Conservation (phyloP, 2,888 invertebrate genomes). For the Pimpla rufipes region DNA sequence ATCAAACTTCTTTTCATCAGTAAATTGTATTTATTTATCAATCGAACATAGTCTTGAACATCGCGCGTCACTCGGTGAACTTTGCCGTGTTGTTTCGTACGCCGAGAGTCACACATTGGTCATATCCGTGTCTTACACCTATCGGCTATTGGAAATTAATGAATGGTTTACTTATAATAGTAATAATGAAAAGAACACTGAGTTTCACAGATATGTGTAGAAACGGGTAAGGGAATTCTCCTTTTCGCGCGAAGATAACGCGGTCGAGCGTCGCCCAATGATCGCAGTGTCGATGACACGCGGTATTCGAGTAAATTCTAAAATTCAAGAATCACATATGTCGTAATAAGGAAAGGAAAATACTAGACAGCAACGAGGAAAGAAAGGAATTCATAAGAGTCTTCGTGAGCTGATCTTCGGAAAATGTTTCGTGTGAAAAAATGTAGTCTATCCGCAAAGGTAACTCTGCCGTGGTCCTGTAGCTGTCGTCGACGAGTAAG, state of each 20-base stretch:
- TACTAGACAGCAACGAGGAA: conserved; percentile 13
- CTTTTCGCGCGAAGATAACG: not conserved
- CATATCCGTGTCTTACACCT: not conserved
- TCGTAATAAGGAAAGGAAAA: not conserved
- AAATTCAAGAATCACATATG: not conserved
- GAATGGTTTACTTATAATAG: not conserved
- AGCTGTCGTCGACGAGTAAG: not conserved
- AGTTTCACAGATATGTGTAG: conserved; percentile 15
- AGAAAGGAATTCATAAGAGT: not conserved
- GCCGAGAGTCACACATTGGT: conserved; percentile 30
- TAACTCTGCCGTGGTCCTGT: not conserved
- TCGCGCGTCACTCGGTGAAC: conserved; percentile 35
- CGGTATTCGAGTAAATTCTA: not conserved
- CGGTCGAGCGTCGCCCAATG: not conserved
- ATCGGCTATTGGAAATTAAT: not conserved
- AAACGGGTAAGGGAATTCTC: conserved; percentile 3
- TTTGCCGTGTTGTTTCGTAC: conserved; percentile 23
- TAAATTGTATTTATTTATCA: conserved; percentile 52
- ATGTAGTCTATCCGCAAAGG: not conserved
- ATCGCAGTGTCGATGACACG: not conserved
- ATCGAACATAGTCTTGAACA: conserved; percentile 24
- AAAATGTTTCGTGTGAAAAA: not conserved
- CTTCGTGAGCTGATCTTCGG: not conserved
- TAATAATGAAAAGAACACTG: not conserved
- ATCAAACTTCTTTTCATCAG: not conserved